Evolutionary conservation across 2,888 invertebrate genomes (phyloP).

Genomic region (Spodoptera exigua): DNA sequence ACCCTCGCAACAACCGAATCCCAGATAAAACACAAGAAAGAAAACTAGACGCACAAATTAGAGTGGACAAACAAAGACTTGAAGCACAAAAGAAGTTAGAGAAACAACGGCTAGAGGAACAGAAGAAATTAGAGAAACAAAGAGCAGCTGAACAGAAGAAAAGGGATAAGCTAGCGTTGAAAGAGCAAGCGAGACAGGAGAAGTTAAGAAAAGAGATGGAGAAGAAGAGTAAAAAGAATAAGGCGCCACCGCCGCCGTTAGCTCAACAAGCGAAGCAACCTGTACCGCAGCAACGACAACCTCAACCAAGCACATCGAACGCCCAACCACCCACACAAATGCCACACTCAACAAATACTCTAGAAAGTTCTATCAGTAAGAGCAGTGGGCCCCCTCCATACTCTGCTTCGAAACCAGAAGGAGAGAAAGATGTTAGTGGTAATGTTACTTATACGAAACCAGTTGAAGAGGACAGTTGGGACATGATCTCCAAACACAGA

Average conservation of each 20-base stretch:
- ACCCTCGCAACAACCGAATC: conserved; percentile 38
- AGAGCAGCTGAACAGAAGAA: conserved; percentile 70
- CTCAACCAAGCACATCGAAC: conserved; percentile 24
- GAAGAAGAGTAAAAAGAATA: conserved; percentile 46
- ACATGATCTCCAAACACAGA: conserved; percentile 87
- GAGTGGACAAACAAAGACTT: conserved; percentile 46
- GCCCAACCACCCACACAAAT: conserved; percentile 29
- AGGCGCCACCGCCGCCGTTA: too few relatives aligned
- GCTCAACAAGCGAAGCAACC: conserved; percentile 37
- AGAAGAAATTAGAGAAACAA: conserved; percentile 74
- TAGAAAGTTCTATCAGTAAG: conserved; percentile 82
- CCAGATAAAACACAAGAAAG: conserved; percentile 31
- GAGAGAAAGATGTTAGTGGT: conserved; percentile 63
- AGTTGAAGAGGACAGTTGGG: conserved; percentile 82
- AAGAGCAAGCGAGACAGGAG: conserved; percentile 67
- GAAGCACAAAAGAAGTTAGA: conserved; percentile 57
- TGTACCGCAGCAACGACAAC: conserved; percentile 26
- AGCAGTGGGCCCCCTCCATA: conserved; percentile 83
- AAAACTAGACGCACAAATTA: conserved; percentile 55
- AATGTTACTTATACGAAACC: conserved; percentile 77
- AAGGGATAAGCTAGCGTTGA: conserved; percentile 66
- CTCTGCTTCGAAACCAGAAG: conserved; percentile 52
- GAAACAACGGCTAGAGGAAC: conserved; percentile 68
- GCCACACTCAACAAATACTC: conserved; percentile 73
- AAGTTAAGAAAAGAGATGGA: conserved; percentile 59